A percentile compares a stretch with the other conserved stretches of the same genome.
Evolutionary conservation across 2,888 invertebrate genomes (phyloP).

Genomic region (Zaprionus bogoriensis): DNA sequence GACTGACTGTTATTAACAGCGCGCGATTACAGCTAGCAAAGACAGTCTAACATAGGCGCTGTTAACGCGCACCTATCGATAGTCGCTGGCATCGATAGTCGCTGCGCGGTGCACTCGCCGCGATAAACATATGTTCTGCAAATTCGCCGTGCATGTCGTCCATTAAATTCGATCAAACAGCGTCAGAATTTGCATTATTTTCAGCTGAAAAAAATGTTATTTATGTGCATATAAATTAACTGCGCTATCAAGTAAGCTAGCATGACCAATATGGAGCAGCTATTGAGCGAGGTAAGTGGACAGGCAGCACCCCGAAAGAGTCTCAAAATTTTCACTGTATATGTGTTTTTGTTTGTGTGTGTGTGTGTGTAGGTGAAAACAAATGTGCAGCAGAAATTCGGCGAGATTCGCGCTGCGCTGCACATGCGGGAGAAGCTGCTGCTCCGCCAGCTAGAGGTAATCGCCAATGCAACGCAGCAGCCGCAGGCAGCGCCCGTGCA

Average conservation of each 20-base stretch:
- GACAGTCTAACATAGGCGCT: constrained; percentile 28
- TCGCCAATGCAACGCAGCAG: constrained; percentile 75
- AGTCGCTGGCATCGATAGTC: constrained; percentile 20
- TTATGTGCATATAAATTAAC: not conserved
- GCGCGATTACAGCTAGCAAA: constrained; percentile 12
- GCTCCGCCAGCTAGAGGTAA: constrained; percentile 82
- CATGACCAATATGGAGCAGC: constrained; percentile 37
- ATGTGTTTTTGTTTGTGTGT: not conserved
- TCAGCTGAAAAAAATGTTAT: constrained; percentile 26
- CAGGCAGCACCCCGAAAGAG: not conserved
- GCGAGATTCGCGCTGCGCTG: constrained; percentile 79
- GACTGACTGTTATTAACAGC: constrained; percentile 47
- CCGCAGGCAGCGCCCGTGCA: constrained; percentile 48
- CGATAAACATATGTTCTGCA: constrained; percentile 28
- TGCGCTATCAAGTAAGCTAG: too few species aligned
- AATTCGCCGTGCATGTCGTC: constrained; percentile 18
- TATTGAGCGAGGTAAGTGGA: constrained; percentile 31
- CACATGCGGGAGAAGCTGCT: constrained; percentile 82
- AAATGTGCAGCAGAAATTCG: constrained; percentile 81
- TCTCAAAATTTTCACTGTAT: not conserved
- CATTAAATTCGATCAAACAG: constrained; percentile 48
- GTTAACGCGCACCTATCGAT: constrained; percentile 23
- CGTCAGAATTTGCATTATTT: constrained; percentile 51
- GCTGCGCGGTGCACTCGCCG: constrained; percentile 18
- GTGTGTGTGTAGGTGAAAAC: constrained; percentile 75